Base-by-base conservation (phyloP, 1,140 invertebrate genomes). In the Portunus trituberculatus region DNA sequence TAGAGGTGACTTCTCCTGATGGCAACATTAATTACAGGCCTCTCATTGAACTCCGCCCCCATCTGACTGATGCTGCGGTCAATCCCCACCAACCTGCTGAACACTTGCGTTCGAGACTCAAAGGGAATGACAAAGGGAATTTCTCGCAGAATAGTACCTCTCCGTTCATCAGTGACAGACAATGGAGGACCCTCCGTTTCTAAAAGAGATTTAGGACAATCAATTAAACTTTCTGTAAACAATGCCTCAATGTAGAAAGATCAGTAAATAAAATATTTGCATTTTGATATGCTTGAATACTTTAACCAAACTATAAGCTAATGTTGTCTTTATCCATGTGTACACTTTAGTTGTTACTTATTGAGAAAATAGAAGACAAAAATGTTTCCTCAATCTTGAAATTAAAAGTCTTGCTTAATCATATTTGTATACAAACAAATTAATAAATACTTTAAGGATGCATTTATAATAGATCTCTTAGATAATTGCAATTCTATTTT, bases 41-140 rank as follows among this genome's bases (percentile, higher is more conserved):
- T 93, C 67, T 95, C 93, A 93, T 95, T 94, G 87, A 94, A 96
- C 45, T 92, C 93, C 86, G 93, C 96, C 87, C 93, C 94, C 93
- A 92, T 95, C 95, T 95, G 95, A 88, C 87, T 94, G 82, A 84
- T 92, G 59, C 32, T 91, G 98, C 97, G 94, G 97, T 97, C 96
- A 98, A 97, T 67, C 99, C 97, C 32, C 98, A 98, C 96, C 20
- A 96, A 87, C 16, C 48, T 95, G 96, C 99, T 98, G 95, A 99
- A 98, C 87, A 99, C 98, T 94, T 98, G 97, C 0, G 99, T 98
- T 92, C 99, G 97, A 96, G 99, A 98, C 93, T 98, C 98, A 96
- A 99, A 99, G 4, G 98, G 98, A 82, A 99, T 98, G 7, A 99
- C 98, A 97, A 99, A 99, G 0, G 99, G 99, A 95, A 99, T 98